Percentiles rank a stretch among this genome's conserved stretches.
phyloP scores from a whole-genome alignment of 92 coral and sea anemone species.

The Epizoanthus rinbou region DNA sequence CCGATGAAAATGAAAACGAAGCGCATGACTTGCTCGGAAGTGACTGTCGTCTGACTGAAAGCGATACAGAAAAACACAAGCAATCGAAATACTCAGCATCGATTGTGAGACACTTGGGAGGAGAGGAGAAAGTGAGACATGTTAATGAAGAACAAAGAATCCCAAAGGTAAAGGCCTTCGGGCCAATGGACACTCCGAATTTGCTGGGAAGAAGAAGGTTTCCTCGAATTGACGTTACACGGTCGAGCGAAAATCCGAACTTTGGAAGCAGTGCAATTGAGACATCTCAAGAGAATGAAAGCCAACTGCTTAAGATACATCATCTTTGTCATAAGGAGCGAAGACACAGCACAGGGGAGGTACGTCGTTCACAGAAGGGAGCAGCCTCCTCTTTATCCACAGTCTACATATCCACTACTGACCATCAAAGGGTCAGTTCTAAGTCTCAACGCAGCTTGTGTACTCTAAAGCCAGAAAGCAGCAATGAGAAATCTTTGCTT shows the following conservation, averaged over 20 bases:
- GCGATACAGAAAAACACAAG: too few relatives aligned
- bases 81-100: not conserved
- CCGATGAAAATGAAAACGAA: not conserved
- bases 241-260: not conserved
- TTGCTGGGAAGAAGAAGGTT: not conserved
- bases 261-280: not conserved
- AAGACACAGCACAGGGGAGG: constrained; percentile 7
- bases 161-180: not conserved
- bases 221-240: not conserved
- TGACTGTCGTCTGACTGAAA: not conserved
- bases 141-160: not conserved
- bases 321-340: not conserved
- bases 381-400: not conserved
- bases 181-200: constrained; percentile 6
- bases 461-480: not conserved
- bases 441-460: not conserved
- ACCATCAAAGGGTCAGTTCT: not conserved
- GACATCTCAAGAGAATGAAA: not conserved
- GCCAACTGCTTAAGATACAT: not conserved
- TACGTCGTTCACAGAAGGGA: not conserved
- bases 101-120: not conserved
- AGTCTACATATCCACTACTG: not conserved
- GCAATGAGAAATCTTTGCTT: not conserved
- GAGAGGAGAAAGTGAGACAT: not conserved
- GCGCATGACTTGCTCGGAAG: not conserved